Evolutionary conservation across 2,797 vertebrate genomes (phyloP).

Genomic region (Alcedo atthis): DNA sequence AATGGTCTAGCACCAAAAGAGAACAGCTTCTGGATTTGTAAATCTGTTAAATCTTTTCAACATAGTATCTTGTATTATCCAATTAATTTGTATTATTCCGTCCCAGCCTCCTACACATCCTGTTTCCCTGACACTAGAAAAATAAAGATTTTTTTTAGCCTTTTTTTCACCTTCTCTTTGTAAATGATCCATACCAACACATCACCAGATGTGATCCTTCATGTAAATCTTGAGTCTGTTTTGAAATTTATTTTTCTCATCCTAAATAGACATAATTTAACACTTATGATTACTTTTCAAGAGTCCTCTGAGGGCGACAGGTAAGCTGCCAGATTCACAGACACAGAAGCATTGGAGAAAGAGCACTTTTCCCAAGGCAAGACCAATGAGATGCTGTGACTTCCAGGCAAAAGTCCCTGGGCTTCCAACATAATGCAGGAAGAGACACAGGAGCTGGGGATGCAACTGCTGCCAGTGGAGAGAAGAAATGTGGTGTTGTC

Average conservation of each 20-base stretch:
- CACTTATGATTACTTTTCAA: background rate
- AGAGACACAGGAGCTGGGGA: fast-evolving
- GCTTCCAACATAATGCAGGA: fast-evolving
- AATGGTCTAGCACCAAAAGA: background rate
- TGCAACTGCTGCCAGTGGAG: background rate
- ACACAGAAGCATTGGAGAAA: background rate
- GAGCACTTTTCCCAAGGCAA: background rate
- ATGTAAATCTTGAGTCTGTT: background rate
- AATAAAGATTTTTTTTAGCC: background rate
- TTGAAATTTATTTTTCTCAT: background rate
- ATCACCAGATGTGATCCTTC: background rate
- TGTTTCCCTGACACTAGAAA: background rate
- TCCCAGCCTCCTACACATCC: background rate
- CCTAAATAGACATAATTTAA: background rate
- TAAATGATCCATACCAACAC: background rate
- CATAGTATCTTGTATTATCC: background rate
- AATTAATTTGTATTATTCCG: background rate
- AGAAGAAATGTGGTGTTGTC: background rate
- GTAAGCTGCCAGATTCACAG: background rate
- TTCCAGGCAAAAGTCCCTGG: fast-evolving
- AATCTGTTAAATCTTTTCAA: background rate
- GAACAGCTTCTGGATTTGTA: background rate
- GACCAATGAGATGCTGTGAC: fast-evolving
- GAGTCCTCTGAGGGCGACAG: background rate
- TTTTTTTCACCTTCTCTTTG: background rate